phyloP scores from a whole-genome alignment of 2,888 invertebrate genomes.

The Rhagonycha lutea region DNA sequence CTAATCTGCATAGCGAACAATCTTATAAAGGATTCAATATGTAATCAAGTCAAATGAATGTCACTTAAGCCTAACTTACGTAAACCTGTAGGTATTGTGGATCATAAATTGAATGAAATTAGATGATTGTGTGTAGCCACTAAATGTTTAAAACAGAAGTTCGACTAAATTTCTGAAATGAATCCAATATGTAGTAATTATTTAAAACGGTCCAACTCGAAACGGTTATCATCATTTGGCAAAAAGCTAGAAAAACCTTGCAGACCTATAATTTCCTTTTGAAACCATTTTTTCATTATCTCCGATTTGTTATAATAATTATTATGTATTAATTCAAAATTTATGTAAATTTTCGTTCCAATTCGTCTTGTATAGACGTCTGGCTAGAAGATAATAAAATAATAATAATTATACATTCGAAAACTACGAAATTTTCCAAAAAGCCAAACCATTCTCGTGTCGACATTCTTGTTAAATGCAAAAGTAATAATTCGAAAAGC shows the following conservation, averaged over 20 bases:
- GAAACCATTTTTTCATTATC: neutral
- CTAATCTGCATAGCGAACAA: neutral
- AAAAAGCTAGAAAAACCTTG: neutral
- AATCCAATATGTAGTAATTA: neutral
- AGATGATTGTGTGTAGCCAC: neutral
- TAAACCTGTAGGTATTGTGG: neutral
- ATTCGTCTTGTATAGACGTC: neutral
- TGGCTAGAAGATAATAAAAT: neutral
- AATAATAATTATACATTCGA: neutral
- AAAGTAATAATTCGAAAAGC: neutral
- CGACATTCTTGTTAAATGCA: neutral
- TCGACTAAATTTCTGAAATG: neutral
- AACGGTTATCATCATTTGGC: neutral
- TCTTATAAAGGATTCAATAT: neutral
- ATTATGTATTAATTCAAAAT: neutral
- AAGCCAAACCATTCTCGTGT: neutral
- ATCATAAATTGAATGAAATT: neutral
- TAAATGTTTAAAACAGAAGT: neutral
- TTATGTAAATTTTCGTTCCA: neutral
- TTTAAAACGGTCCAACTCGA: neutral
- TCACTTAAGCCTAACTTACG: neutral
- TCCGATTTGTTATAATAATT: neutral
- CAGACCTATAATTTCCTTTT: neutral
- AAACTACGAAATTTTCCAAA: neutral
- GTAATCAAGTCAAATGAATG: neutral